A percentile compares a stretch with the other conserved stretches of the same genome.
Conservation (phyloP, 2,113 vertebrate species). For the Sylvilagus bachmani region DNA sequence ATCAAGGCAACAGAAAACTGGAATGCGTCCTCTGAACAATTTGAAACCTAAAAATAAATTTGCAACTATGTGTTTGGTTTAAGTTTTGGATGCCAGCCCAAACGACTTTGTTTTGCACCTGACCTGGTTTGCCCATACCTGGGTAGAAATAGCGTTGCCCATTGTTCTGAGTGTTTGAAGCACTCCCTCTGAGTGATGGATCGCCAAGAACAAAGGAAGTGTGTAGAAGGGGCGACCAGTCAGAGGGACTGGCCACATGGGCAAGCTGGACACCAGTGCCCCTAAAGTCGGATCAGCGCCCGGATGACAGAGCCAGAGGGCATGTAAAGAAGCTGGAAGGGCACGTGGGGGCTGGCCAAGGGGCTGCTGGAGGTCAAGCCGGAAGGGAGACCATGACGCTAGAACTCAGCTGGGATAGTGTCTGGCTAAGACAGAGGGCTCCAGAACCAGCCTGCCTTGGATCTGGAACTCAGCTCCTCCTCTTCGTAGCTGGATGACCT, state of each 20-base stretch:
- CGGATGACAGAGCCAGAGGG: background rate
- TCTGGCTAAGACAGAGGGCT: background rate
- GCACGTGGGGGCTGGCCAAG: background rate
- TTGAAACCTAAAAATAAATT: conserved; percentile 71
- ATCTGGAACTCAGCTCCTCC: background rate
- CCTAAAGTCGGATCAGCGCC: background rate
- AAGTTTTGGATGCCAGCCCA: conserved; percentile 68
- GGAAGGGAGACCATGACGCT: too few relatives aligned
- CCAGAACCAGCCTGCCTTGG: background rate
- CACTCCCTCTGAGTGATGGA: background rate
- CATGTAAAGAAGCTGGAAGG: background rate
- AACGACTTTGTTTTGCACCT: conserved; percentile 25
- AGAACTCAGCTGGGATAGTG: background rate
- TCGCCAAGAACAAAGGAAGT: background rate
- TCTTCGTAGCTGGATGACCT: background rate
- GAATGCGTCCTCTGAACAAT: conserved; percentile 40
- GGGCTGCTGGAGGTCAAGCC: too few relatives aligned
- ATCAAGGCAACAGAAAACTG: conserved; percentile 45
- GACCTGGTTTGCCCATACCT: conserved; percentile 34
- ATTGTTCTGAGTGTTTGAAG: background rate
- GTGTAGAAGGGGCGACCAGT: background rate
- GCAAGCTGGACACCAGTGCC: background rate
- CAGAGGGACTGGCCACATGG: background rate
- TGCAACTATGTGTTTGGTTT: conserved; percentile 12
- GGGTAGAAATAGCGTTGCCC: background rate